phyloP scores from a whole-genome alignment of 2,113 vertebrate species.

The Pluvianellus socialis region DNA sequence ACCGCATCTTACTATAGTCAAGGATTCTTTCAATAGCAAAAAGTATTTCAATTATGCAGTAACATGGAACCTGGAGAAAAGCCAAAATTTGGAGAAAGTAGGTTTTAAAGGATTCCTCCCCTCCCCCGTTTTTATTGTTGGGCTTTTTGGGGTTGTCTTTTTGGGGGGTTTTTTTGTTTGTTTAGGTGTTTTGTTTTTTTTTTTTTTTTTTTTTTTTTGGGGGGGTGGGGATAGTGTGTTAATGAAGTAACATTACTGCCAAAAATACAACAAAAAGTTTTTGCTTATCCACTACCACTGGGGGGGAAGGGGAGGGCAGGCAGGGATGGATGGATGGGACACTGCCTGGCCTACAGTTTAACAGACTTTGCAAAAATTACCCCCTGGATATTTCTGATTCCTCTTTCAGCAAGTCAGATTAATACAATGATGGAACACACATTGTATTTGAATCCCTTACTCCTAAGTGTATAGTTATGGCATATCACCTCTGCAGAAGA shows the following conservation, averaged over 20 bases:
- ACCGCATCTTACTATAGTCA: neutral
- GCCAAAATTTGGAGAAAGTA: neutral
- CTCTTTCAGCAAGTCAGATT: neutral
- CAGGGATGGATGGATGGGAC: too few species aligned
- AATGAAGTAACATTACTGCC: neutral
- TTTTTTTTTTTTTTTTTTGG: too few species aligned
- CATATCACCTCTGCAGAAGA: neutral
- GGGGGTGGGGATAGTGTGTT: too few species aligned
- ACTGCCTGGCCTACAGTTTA: neutral
- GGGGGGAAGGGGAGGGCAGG: fast-evolving
- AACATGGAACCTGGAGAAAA: neutral
- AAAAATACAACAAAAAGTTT: neutral
- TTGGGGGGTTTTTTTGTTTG: too few species aligned
- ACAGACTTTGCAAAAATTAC: neutral
- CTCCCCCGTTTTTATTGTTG: neutral
- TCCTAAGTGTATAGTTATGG: neutral
- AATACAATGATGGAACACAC: neutral
- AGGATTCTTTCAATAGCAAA: neutral
- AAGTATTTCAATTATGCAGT: neutral
- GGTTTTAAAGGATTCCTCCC: neutral
- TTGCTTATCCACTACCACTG: neutral
- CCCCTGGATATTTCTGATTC: neutral
- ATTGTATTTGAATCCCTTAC: neutral
- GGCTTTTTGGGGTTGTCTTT: too few species aligned
- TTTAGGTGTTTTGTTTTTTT: too few species aligned